A percentile compares a stretch with the other conserved stretches of the same genome.
phyloP scores from a whole-genome alignment of 2,888 invertebrate species.

The Drosophila mimica region DNA sequence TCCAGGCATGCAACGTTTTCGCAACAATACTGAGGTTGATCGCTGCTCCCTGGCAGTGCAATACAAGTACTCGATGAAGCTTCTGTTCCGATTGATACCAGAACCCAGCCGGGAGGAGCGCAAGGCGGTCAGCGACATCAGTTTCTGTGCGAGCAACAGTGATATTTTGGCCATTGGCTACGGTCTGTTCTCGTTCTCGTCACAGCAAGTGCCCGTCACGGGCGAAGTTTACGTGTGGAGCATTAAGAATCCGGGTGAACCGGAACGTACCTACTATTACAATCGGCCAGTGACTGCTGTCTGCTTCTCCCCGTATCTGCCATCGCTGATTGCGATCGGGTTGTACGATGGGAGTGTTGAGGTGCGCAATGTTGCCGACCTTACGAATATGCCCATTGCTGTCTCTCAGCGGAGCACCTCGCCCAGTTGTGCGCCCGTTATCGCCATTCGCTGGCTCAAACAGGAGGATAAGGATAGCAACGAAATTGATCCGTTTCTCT shows the following conservation, averaged over 20 bases:
- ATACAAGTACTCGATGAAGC: conserved; percentile 88
- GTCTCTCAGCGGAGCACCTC: conserved; percentile 87
- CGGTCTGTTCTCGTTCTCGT: conserved; percentile 88
- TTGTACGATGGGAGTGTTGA: conserved; percentile 90
- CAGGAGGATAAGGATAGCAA: conserved; percentile 46
- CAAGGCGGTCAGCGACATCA: conserved; percentile 87
- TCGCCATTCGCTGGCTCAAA: conserved; percentile 88
- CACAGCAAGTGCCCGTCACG: conserved; percentile 85
- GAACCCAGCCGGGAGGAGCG: conserved; percentile 82
- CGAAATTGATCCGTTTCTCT: conserved; percentile 87
- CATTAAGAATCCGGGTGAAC: conserved; percentile 91
- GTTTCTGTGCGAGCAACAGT: conserved; percentile 88
- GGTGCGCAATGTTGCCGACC: conserved; percentile 89
- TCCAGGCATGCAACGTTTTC: conserved; percentile 88
- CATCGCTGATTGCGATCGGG: conserved; percentile 91
- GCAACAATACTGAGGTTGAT: conserved; percentile 87
- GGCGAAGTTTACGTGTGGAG: conserved; percentile 92
- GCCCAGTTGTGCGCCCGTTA: conserved; percentile 88
- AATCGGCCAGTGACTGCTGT: conserved; percentile 88
- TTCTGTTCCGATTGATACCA: conserved; percentile 89
- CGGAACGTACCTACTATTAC: conserved; percentile 89
- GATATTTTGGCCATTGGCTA: conserved; percentile 91
- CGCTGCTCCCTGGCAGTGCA: conserved; percentile 87
- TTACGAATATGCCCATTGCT: conserved; percentile 86
- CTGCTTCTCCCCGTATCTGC: conserved; percentile 89